A percentile compares a stretch with the other conserved stretches of the same genome.
Conservation (phyloP, 2,113 vertebrate species). For the Sylvia atricapilla region DNA sequence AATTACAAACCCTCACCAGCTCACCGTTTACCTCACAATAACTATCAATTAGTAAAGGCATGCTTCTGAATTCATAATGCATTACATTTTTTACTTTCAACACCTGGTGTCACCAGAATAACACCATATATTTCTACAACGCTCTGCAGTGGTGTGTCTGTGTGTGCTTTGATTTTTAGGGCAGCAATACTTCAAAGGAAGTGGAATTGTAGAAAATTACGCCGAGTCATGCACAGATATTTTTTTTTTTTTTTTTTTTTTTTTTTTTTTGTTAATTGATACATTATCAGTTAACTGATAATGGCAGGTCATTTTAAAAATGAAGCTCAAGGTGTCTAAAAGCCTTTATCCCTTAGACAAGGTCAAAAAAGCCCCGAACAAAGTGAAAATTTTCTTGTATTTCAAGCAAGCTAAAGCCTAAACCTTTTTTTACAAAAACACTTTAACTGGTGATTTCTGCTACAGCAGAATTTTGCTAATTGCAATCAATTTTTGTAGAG, state of each 20-base stretch:
- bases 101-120: constrained; percentile 69
- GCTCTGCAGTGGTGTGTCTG: neutral
- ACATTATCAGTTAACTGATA: neutral
- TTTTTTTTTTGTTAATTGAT: neutral
- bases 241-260: neutral
- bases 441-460: neutral
- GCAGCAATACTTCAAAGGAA: neutral
- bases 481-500: neutral
- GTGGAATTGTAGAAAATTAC: neutral
- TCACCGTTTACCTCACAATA: neutral
- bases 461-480: neutral
- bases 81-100: constrained; percentile 63
- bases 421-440: neutral
- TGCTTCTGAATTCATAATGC: constrained; percentile 27
- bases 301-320: neutral
- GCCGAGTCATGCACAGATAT: neutral
- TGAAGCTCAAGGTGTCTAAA: neutral
- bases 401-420: neutral
- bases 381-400: neutral
- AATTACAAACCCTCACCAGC: neutral
- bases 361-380: neutral
- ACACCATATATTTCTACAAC: neutral
- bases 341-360: neutral
- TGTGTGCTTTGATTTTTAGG: neutral
- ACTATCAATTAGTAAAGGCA: constrained; percentile 11